Evolutionary conservation across 1,140 invertebrate genomes (phyloP).

Genomic region (Plectus sambesii): DNA sequence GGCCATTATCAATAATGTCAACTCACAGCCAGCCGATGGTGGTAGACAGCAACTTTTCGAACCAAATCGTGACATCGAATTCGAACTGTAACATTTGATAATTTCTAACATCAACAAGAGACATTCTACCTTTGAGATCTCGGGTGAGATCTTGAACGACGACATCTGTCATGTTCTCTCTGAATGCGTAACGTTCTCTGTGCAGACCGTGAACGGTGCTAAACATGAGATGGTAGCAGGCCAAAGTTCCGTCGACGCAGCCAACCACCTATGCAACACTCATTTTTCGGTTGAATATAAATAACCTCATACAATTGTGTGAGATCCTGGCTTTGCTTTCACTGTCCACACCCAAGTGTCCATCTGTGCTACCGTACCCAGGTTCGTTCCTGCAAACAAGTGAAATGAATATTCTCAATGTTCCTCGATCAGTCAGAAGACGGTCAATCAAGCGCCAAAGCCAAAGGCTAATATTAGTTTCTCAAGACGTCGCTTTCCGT

Average conservation of each 20-base stretch:
- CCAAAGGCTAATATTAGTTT: too few species aligned
- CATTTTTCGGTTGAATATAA: too few species aligned
- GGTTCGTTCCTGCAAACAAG: slow-evolving; percentile 37
- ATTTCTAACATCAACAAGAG: too few species aligned
- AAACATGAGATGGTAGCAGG: slow-evolving; percentile 78
- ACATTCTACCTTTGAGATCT: too few species aligned
- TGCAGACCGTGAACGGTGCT: slow-evolving; percentile 89
- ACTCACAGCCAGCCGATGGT: slow-evolving; percentile 75
- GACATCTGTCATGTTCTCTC: slow-evolving; percentile 97
- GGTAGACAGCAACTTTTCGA: slow-evolving; percentile 91
- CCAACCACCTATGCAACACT: too few species aligned
- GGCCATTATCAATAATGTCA: too few species aligned
- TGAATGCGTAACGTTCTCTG: slow-evolving; percentile 76
- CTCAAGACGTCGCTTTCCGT: too few species aligned
- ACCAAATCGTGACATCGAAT: slow-evolving; percentile 96
- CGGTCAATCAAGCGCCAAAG: too few species aligned
- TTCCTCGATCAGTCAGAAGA: slow-evolving; percentile 52
- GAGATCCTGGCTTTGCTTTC: slow-evolving; percentile 61
- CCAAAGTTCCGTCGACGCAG: slow-evolving; percentile 87
- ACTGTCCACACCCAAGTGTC: slow-evolving; percentile 76
- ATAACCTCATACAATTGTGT: slow-evolving; percentile 58
- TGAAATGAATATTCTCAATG: neutral
- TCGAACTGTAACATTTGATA: too few species aligned
- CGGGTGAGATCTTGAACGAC: slow-evolving; percentile 91
- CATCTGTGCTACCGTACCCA: slow-evolving; percentile 61